Base-by-base conservation (phyloP, 2,113 vertebrate genomes). In the Cromileptes altivelis region DNA sequence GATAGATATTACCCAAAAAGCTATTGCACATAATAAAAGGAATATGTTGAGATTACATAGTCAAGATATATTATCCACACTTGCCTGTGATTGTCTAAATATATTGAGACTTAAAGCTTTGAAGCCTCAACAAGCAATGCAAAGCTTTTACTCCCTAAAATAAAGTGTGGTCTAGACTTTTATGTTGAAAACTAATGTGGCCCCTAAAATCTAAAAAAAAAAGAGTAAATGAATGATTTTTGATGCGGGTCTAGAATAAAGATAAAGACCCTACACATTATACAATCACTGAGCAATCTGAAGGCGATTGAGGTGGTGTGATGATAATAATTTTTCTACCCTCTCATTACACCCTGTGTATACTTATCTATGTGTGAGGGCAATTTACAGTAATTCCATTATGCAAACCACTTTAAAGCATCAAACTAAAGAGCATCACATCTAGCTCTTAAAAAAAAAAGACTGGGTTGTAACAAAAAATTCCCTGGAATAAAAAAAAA, bases 351-450 rank as follows among this genome's bases (percentile, higher is more conserved):
- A 55, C 53, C 13, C 30, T 61, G 73, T 23, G 0, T n/a, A 27
- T 65, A 77, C n/a, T 77, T 82, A 74, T 80, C 62, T 70, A 56
- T 70, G 72, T 80, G 79, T 76, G 78, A 50, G 78, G 74, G 42
- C 64, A 56, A 74, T 17, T 70, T 64, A 62, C 42, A 69, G 23
- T 33, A 63, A 42, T 37, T 72, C 12, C 58, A 70, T 40, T 40
- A 55, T 58, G 40, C 67, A 80, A 75, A 69, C 55, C 17, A 67
- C 72, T 75, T 71, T 62, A 69, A 81, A 82, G 75, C n/a, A 45
- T 40, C 0, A 72, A 88, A 58, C 49, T 68, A 53, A 60, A 53
- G 7, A 69, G n/a, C 47, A 82, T 71, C 73, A 23, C 37, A 47
- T 58, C 27, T 2, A 70, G 23, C 19, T 27, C 52, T 45, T 37